Percentiles rank a stretch among this genome's conserved stretches.
These are phyloP conservation scores for Hedya salicella DNA, from an alignment of 2,888 invertebrate species.

Conservation along the genomic window DNA sequence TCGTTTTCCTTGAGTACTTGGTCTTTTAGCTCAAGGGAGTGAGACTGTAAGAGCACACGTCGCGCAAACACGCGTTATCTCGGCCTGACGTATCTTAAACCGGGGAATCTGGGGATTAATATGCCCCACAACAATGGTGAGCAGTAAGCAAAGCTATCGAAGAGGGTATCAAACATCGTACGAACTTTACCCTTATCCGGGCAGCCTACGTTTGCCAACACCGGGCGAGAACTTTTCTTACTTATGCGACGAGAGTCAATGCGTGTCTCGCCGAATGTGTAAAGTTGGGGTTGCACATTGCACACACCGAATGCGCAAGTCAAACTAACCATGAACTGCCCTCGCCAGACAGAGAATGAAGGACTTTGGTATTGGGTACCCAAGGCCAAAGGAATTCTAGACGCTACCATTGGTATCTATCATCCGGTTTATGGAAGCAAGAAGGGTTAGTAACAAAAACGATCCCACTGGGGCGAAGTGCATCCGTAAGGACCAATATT, in stretches of 20 bases:
- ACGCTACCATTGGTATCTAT: no score
- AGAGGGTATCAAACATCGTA: neutral
- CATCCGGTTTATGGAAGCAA: no score
- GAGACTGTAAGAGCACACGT: conserved; percentile 26
- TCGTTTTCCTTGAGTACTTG: neutral
- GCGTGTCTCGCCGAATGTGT: no score
- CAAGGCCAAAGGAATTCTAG: no score
- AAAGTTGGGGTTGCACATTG: neutral
- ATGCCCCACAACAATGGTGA: conserved; percentile 1
- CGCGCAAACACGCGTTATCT: conserved; percentile 33
- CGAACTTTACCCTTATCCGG: neutral
- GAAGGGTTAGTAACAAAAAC: no score
- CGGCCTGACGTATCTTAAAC: conserved; percentile 33
- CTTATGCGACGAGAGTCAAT: no score
- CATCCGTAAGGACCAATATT: no score
- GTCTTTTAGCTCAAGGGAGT: neutral
- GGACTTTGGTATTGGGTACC: no score
- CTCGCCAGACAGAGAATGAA: no score
- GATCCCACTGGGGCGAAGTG: no score
- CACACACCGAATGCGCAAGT: neutral
- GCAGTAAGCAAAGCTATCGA: conserved; percentile 7
- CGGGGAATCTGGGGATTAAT: conserved; percentile 28
- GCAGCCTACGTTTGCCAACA: no score
- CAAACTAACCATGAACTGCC: neutral
- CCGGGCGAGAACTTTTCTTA: no score